These are phyloP conservation scores for Mallotus villosus DNA, from an alignment of 2,797 vertebrate species.

Conservation along the genomic window DNA sequence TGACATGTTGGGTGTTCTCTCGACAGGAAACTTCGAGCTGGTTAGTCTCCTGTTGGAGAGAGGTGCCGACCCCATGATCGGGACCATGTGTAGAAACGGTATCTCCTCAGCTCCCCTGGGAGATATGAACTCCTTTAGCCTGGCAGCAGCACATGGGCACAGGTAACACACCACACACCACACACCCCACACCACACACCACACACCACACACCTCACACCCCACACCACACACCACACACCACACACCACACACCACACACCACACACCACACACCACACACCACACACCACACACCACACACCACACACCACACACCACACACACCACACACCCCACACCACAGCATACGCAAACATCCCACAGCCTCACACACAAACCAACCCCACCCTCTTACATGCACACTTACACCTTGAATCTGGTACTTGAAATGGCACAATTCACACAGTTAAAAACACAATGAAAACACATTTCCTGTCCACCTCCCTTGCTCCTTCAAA, in stretches of 20 bases:
- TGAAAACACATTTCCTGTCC: not conserved
- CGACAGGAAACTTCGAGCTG: conserved; percentile 81
- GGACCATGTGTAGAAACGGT: conserved; percentile 78
- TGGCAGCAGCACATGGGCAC: conserved; percentile 82
- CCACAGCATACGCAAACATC: not conserved
- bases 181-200: not conserved
- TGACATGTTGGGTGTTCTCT: not conserved
- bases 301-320: too few relatives aligned
- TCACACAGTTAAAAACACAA: not conserved
- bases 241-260: too few relatives aligned
- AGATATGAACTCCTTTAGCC: conserved; percentile 82
- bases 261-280: too few relatives aligned
- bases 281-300: too few relatives aligned
- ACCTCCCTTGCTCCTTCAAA: conserved; percentile 27
- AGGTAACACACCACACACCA: conserved; percentile 61
- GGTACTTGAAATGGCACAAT: not conserved
- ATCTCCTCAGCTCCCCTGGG: conserved; percentile 76
- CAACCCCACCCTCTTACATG: not conserved
- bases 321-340: not conserved
- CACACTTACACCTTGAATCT: not conserved
- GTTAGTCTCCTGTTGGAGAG: conserved; percentile 79
- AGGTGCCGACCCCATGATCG: conserved; percentile 81
- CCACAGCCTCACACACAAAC: conserved; percentile 1
- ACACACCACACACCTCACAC: too few relatives aligned
- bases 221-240: too few relatives aligned